Base-by-base conservation (phyloP, 2,888 invertebrate species). In the Aporophyla nigra region DNA sequence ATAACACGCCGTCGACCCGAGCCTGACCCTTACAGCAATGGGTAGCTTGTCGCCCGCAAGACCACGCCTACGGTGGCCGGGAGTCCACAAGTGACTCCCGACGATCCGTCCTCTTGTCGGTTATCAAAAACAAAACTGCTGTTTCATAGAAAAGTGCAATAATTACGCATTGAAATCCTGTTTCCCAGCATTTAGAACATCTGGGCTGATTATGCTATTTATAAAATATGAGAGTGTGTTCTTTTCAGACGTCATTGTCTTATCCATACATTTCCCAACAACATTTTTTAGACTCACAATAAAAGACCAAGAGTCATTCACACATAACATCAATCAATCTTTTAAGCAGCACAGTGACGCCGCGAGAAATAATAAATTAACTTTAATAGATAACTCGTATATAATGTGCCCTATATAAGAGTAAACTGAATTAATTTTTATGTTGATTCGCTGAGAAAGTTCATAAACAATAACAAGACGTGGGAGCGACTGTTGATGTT, bases 311-410 rank as follows among this genome's bases (percentile, higher is more conserved):
- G 78, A 86, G 87, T 87, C 87, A 89, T 89, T 88, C 89, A 87
- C 86, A 88, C 88, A 86, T 90, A 87, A 90, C 89, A 96, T 96
- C 95, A 94, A 96, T 96, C 95, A 95, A 93, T 93, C 65, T 92
- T 93, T 93, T 93, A 92, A 93, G 91, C 90, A 91, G 89, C 90
- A 86, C 87, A 86, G 90, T 91, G 90, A 92, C 90, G 91, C 89
- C 88, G 85, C 86, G 86, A 87, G 90, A 90, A 89, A 91, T 94
- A 93, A 94, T 94, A 93, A 95, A 96, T 95, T 94, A 93, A 92
- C 91, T 93, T 92, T 94, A 95, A 94, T 95, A 94, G 94, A 93
- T 93, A 90, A 91, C 88, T 80, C 71, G 19, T 84, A 85, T 77
- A 77, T 79, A 83, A 81, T 61, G 76, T 79, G 82, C 74, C 71